Percentiles rank a stretch among this genome's conserved stretches.
These are phyloP conservation scores for Micropoecilia bifurca DNA, from an alignment of 2,797 vertebrate species.

Conservation along the genomic window DNA sequence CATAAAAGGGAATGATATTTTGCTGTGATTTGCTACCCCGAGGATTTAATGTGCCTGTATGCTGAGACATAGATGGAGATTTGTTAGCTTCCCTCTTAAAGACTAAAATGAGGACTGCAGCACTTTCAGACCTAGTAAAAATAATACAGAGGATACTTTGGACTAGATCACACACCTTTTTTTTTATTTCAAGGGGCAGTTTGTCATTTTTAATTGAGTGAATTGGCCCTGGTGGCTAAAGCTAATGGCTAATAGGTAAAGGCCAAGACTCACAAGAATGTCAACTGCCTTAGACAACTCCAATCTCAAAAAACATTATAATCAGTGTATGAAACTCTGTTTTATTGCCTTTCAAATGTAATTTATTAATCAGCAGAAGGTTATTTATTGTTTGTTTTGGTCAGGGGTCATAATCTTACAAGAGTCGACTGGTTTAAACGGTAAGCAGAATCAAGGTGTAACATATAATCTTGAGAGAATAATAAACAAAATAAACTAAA, in stretches of 20 bases:
- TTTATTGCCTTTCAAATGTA: neutral
- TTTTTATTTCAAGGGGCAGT: constrained; percentile 2
- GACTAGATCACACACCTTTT: constrained; percentile 5
- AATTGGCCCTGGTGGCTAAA: neutral
- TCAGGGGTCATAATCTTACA: neutral
- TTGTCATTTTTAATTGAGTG: neutral
- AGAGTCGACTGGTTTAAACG: neutral
- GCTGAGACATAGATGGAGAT: constrained; percentile 55
- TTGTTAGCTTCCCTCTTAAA: constrained; percentile 57
- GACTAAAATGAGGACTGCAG: constrained; percentile 48
- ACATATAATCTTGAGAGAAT: neutral
- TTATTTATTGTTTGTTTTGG: neutral
- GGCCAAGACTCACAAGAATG: neutral
- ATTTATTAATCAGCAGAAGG: neutral
- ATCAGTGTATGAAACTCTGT: neutral
- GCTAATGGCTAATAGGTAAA: neutral
- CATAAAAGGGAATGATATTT: constrained; percentile 77
- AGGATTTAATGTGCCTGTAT: constrained; percentile 65
- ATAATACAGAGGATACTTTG: constrained; percentile 21
- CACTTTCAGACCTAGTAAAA: constrained; percentile 52
- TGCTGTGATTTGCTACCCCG: constrained; percentile 72
- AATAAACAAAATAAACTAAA: neutral
- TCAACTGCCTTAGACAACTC: neutral
- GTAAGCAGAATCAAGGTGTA: neutral
- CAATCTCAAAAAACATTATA: neutral